Percentiles rank a stretch among this genome's conserved stretches.
These are phyloP conservation scores for Craseonycteris thonglongyai DNA, from an alignment of 2,113 vertebrate genomes.

Conservation along the genomic window DNA sequence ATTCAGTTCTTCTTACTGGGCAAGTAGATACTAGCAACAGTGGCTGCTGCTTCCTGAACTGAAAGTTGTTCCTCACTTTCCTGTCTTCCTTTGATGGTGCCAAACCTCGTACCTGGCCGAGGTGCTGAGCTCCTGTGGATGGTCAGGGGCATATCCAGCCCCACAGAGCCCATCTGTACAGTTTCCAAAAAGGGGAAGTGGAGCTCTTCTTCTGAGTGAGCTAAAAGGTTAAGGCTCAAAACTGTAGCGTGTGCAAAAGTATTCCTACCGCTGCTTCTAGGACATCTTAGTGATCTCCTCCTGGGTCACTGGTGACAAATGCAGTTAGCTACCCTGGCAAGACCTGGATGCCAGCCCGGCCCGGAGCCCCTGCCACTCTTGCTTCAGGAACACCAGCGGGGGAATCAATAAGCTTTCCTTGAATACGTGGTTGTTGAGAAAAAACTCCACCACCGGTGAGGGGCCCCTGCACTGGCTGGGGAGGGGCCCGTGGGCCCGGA, in stretches of 20 bases:
- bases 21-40: background rate
- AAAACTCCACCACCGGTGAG: background rate
- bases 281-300: background rate
- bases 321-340: background rate
- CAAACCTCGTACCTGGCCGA: fast-evolving
- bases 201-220: background rate
- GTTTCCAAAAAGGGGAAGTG: background rate
- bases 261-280: background rate
- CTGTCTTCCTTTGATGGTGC: background rate
- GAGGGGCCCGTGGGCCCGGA: background rate
- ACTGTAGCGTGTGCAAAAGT: background rate
- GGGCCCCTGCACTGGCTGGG: background rate
- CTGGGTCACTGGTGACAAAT: background rate
- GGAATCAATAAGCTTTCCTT: background rate
- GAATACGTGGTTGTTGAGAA: constrained; percentile 15
- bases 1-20: background rate
- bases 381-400: background rate
- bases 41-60: background rate
- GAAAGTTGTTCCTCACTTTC: background rate
- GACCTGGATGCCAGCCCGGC: background rate
- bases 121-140: background rate
- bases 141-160: fast-evolving
- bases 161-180: background rate
- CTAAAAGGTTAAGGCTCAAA: constrained; percentile 50
- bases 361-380: background rate